Conservation (phyloP, 2,888 invertebrate species). For the Ennomos erosarius region DNA sequence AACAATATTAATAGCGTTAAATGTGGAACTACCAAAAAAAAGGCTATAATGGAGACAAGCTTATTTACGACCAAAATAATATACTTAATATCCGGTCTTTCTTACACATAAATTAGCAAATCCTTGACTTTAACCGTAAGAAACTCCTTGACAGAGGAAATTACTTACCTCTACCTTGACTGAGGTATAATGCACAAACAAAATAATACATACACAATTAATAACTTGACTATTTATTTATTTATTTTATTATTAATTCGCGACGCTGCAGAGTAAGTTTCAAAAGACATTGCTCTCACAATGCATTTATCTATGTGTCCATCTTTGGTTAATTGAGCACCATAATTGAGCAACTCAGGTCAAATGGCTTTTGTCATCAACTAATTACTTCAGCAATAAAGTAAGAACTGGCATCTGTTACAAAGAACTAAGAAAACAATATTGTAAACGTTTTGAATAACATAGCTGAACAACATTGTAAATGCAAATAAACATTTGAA, state of each 20-base stretch:
- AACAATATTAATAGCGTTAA: too few relatives aligned
- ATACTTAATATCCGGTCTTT: slow-evolving; percentile 24
- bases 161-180: not conserved
- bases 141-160: slow-evolving; percentile 10
- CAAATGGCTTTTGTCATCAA: not conserved
- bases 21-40: not conserved
- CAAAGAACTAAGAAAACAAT: too few relatives aligned
- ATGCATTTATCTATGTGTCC: too few relatives aligned
- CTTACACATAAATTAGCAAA: slow-evolving; percentile 13
- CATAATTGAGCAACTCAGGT: slow-evolving; percentile 6
- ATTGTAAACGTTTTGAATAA: too few relatives aligned
- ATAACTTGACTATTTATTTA: not conserved
- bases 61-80: slow-evolving; percentile 5
- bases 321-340: slow-evolving; percentile 2
- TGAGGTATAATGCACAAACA: too few relatives aligned
- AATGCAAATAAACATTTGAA: too few relatives aligned
- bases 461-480: too few relatives aligned
- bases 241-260: too few relatives aligned
- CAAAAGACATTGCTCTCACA: too few relatives aligned
- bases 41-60: not conserved
- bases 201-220: not conserved
- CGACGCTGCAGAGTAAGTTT: too few relatives aligned
- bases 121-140: slow-evolving; percentile 25
- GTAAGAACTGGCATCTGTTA: too few relatives aligned
- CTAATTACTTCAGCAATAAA: too few relatives aligned